Evolutionary conservation across 2,888 invertebrate species (phyloP).

Genomic region (Heteropelma amictum): DNA sequence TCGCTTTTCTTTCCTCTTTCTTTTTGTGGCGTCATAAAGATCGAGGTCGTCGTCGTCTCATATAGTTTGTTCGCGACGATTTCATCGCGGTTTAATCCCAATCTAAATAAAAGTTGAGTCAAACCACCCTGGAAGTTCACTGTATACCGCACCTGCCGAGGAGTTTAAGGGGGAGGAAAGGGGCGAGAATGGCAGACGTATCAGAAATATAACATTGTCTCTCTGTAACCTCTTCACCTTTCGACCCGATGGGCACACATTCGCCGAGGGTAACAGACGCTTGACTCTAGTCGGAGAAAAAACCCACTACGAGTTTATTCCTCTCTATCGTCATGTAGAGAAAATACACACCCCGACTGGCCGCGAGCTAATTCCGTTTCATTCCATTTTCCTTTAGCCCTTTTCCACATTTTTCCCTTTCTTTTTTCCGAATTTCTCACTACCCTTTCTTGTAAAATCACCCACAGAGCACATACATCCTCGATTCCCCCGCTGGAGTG

Average conservation of each 20-base stretch:
- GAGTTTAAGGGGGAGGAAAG: not conserved
- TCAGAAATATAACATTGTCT: slow-evolving; percentile 5
- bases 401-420: not conserved
- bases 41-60: not conserved
- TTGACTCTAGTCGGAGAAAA: slow-evolving; percentile 10
- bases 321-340: slow-evolving; percentile 31
- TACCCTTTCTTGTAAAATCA: no score
- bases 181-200: not conserved
- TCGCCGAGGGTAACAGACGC: not conserved
- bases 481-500: no score
- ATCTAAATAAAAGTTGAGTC: slow-evolving; percentile 11
- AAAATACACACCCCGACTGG: slow-evolving; percentile 26
- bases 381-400: slow-evolving; percentile 21
- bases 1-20: no score
- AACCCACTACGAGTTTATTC: slow-evolving; percentile 45
- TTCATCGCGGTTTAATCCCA: not conserved
- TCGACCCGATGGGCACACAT: slow-evolving; percentile 47
- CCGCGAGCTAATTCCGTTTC: slow-evolving; percentile 47
- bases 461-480: no score
- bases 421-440: not conserved
- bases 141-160: not conserved
- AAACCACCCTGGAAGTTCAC: not conserved
- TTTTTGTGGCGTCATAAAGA: not conserved
- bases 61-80: not conserved
- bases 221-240: slow-evolving; percentile 58